These are phyloP conservation scores for Syrista parreyssii DNA, from an alignment of 2,888 invertebrate genomes.

Conservation along the genomic window DNA sequence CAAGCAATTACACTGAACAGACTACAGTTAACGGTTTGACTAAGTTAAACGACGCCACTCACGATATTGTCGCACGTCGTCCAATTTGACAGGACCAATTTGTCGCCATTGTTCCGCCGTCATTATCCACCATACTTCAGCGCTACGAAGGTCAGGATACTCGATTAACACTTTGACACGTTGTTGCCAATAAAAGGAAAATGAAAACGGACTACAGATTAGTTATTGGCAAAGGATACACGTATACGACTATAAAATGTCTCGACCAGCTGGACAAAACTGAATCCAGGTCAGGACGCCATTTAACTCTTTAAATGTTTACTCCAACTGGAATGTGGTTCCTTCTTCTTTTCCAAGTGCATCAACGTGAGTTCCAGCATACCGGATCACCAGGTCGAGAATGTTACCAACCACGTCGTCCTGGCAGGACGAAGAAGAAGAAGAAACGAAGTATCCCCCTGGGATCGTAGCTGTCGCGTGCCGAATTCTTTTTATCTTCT, in stretches of 20 bases:
- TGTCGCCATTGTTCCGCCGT: slow-evolving; percentile 8
- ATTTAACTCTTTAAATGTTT: not conserved
- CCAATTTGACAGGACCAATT: slow-evolving; percentile 19
- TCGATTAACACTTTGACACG: not conserved
- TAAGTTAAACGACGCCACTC: not conserved
- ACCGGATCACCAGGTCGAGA: not conserved
- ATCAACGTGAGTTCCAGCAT: not conserved
- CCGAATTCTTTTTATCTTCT: not conserved
- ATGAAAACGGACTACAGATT: not conserved
- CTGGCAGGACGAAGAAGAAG: not conserved
- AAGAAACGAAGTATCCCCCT: not conserved
- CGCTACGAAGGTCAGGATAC: not conserved
- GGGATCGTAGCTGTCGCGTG: not conserved
- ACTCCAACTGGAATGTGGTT: not conserved
- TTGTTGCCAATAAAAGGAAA: not conserved
- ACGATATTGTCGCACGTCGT: not conserved
- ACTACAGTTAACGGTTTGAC: not conserved
- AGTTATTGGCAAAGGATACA: not conserved
- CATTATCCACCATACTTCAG: not conserved
- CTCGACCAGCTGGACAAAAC: not conserved
- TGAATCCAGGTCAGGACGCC: not conserved
- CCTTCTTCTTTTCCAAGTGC: not conserved
- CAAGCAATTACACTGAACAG: not conserved
- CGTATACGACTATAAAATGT: not conserved
- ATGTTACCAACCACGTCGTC: not conserved